These are phyloP conservation scores for Galendromus occidentalis DNA, from an alignment of 1,140 invertebrate genomes.

Conservation along the genomic window DNA sequence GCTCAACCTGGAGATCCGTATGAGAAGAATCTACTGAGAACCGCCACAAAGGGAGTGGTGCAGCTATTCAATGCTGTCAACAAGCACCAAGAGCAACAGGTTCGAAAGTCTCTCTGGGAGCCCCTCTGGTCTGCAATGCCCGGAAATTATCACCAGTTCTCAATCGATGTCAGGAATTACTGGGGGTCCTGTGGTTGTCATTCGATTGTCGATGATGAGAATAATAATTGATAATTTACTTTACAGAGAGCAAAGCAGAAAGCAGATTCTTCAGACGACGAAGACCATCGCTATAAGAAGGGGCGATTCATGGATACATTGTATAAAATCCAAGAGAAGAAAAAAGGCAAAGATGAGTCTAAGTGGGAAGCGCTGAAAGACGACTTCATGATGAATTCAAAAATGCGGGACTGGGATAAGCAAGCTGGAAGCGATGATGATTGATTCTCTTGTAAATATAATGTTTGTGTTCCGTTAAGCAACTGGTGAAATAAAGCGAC, in stretches of 20 bases:
- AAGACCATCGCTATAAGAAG: not conserved
- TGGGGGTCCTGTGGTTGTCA: too few relatives aligned
- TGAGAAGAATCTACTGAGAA: not conserved
- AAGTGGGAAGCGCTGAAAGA: not conserved
- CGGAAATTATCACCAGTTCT: too few relatives aligned
- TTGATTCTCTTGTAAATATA: not conserved
- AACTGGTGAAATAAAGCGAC: too few relatives aligned
- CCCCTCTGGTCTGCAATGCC: too few relatives aligned
- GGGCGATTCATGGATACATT: not conserved
- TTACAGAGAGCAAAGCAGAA: not conserved
- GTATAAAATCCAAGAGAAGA: not conserved
- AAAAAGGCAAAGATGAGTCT: not conserved
- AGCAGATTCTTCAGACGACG: not conserved
- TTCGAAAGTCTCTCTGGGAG: too few relatives aligned
- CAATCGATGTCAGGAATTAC: too few relatives aligned
- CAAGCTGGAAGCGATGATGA: not conserved
- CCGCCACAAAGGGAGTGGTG: not conserved
- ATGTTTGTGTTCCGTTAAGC: too few relatives aligned
- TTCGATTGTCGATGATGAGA: too few relatives aligned
- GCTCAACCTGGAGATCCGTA: not conserved
- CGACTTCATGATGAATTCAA: conserved; percentile 6
- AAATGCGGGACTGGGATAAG: conserved; percentile 8
- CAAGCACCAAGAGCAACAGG: not conserved
- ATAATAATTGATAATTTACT: not conserved
- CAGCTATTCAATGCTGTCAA: conserved; percentile 10